Percentiles rank a stretch among this genome's conserved stretches.
These are phyloP conservation scores for Drosophila varians DNA, from an alignment of 1,140 invertebrate genomes.

Conservation along the genomic window DNA sequence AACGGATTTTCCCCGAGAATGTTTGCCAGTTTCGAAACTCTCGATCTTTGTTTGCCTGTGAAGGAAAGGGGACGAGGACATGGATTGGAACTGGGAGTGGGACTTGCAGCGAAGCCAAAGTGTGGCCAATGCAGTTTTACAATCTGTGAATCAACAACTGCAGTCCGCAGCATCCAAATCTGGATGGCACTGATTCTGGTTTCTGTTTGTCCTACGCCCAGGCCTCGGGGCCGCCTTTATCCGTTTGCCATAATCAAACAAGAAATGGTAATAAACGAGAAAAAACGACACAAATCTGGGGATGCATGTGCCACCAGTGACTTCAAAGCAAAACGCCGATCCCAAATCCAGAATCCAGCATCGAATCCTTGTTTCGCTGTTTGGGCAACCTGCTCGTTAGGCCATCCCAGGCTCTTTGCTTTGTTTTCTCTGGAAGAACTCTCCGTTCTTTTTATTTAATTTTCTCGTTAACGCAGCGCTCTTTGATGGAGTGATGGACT, in stretches of 20 bases:
- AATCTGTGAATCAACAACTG: conserved; percentile 38
- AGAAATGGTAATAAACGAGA: conserved; percentile 72
- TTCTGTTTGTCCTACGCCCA: conserved; percentile 48
- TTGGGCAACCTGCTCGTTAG: conserved; percentile 55
- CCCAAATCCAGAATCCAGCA: background rate
- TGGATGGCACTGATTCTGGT: conserved; percentile 7
- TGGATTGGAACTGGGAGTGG: no score
- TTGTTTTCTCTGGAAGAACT: conserved; percentile 14
- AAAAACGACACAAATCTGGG: conserved; percentile 20
- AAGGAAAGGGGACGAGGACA: conserved; percentile 16
- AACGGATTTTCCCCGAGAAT: conserved; percentile 31
- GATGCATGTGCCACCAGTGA: conserved; percentile 55
- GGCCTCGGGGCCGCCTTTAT: conserved; percentile 50
- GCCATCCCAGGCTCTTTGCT: background rate
- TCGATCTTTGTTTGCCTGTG: conserved; percentile 50
- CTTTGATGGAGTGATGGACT: conserved; percentile 68
- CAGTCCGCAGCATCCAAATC: conserved; percentile 44
- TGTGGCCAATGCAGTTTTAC: conserved; percentile 45
- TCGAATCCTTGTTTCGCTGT: conserved; percentile 26
- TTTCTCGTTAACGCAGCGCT: conserved; percentile 65
- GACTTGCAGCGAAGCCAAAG: conserved; percentile 11
- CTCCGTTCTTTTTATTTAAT: conserved; percentile 39
- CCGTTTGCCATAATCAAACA: conserved; percentile 77
- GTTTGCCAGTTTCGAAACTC: conserved; percentile 32
- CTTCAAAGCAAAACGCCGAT: conserved; percentile 62